Conservation (phyloP, 2,797 vertebrate species). For the Staurois parvus region DNA sequence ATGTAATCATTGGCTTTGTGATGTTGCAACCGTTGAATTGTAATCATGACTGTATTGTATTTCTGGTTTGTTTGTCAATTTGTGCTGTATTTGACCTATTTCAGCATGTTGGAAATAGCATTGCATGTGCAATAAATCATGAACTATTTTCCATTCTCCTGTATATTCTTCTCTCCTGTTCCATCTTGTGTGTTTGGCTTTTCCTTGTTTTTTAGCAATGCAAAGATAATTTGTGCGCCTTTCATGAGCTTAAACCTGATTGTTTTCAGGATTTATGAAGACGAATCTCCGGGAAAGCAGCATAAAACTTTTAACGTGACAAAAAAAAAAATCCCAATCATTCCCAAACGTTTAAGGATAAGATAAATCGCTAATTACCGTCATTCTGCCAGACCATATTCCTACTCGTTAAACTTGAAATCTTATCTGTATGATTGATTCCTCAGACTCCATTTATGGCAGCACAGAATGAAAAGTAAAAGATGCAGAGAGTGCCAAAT, state of each 20-base stretch:
- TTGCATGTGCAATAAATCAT: constrained; percentile 43
- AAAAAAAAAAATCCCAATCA: neutral
- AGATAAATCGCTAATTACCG: constrained; percentile 25
- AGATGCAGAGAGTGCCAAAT: neutral
- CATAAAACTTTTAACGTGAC: constrained; percentile 21
- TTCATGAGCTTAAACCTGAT: neutral
- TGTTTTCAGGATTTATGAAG: constrained; percentile 6
- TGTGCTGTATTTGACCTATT: constrained; percentile 24
- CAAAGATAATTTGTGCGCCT: neutral
- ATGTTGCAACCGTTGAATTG: neutral
- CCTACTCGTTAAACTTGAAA: constrained; percentile 4
- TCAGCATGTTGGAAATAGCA: constrained; percentile 29
- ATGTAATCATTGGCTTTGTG: constrained; percentile 41
- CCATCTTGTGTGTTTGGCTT: constrained; percentile 22
- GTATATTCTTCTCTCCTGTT: constrained; percentile 44
- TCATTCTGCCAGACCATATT: constrained; percentile 16
- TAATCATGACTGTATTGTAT: constrained; percentile 17
- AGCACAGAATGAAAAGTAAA: constrained; percentile 4
- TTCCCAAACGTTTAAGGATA: constrained; percentile 8
- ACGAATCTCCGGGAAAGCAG: neutral
- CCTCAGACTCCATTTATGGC: neutral
- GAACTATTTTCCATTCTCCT: constrained; percentile 1
- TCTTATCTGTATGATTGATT: constrained; percentile 43
- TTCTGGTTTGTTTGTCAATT: constrained; percentile 22
- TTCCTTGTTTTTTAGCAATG: neutral